Conservation (phyloP, 2,113 vertebrate species). For the Halcyon malimbica region DNA sequence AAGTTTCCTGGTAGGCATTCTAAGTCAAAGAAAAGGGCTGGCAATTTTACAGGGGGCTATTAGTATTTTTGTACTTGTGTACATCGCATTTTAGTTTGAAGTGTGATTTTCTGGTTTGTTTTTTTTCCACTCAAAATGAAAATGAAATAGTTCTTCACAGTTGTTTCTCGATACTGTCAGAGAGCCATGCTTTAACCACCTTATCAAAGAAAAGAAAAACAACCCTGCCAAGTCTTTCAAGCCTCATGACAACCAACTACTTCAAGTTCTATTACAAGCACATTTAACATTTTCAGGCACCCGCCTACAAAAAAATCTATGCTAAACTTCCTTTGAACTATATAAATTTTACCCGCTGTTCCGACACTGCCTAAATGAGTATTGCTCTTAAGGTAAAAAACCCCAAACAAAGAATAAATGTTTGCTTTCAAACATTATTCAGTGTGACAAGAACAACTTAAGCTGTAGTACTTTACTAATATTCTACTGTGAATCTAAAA, state of each 20-base stretch:
- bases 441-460: neutral
- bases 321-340: neutral
- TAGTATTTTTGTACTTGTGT: neutral
- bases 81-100: neutral
- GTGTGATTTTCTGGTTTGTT: neutral
- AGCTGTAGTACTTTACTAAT: neutral
- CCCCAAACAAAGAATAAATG: neutral
- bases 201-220: neutral
- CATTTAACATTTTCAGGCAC: neutral
- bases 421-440: neutral
- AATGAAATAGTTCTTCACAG: neutral
- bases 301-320: neutral
- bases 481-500: neutral
- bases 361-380: neutral
- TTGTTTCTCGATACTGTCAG: neutral
- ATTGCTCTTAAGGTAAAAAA: neutral
- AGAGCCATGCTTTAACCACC: neutral
- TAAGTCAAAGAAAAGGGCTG: neutral
- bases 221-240: neutral
- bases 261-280: neutral
- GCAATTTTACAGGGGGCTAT: neutral
- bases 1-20: neutral
- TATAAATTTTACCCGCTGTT: neutral
- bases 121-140: neutral
- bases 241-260: neutral